A percentile compares a stretch with the other conserved stretches of the same genome.
Evolutionary conservation across 2,113 vertebrate genomes (phyloP).

Genomic region (Ia io): DNA sequence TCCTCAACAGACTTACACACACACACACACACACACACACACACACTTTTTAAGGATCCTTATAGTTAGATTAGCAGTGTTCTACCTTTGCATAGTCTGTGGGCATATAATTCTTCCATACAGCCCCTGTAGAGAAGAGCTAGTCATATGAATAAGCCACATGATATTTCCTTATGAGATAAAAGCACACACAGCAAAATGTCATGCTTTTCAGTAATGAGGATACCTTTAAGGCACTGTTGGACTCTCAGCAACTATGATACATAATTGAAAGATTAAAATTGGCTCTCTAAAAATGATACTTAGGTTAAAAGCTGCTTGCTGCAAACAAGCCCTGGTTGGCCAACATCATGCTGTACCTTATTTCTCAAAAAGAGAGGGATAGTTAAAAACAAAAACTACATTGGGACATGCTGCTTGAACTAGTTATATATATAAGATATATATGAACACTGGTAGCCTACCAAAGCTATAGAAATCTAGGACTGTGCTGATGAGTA

Average conservation of each 20-base stretch:
- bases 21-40: not conserved
- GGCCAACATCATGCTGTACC: conserved; percentile 7
- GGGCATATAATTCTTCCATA: conserved; percentile 10
- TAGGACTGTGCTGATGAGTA: conserved; percentile 51
- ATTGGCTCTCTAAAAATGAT: not conserved
- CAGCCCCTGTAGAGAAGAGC: not conserved
- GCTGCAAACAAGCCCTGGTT: not conserved
- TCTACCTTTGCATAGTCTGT: conserved; percentile 30
- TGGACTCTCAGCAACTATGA: not conserved
- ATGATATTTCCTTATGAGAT: not conserved
- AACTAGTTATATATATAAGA: conserved; percentile 30
- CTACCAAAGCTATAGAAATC: conserved; percentile 75
- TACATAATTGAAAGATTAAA: not conserved
- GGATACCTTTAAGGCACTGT: not conserved
- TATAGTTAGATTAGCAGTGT: conserved; percentile 43
- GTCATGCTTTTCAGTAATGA: conserved; percentile 11
- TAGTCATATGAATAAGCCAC: not conserved
- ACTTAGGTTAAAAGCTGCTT: conserved; percentile 22
- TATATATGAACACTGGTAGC: conserved; percentile 62
- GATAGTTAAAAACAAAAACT: conserved; percentile 23
- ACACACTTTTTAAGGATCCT: conserved; percentile 30
- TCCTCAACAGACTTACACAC: conserved; percentile 25
- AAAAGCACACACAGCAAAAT: conserved; percentile 24
- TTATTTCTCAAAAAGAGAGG: conserved; percentile 33
- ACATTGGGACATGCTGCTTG: conserved; percentile 54